A percentile compares a stretch with the other conserved stretches of the same genome.
phyloP scores from a whole-genome alignment of 2,113 vertebrate genomes.

The Chaetorhynchus papuensis region DNA sequence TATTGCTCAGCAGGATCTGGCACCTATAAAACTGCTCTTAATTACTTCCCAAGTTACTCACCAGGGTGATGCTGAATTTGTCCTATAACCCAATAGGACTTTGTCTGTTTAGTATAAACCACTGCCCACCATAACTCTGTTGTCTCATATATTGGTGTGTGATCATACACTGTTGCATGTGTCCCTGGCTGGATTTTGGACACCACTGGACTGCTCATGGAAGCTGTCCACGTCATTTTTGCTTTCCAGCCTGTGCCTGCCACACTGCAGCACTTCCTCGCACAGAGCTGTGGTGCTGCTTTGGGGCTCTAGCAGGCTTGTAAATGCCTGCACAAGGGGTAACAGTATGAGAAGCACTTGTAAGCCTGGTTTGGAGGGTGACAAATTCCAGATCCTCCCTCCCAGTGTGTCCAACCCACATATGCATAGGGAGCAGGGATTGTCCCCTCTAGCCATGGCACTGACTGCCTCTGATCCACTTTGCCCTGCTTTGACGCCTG shows the following conservation, averaged over 20 bases:
- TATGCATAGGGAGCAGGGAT: background rate
- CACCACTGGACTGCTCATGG: background rate
- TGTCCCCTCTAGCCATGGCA: background rate
- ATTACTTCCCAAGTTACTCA: slow-evolving; percentile 33
- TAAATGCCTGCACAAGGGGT: fast-evolving
- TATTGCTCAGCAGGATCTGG: background rate
- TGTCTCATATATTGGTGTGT: background rate
- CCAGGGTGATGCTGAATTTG: background rate
- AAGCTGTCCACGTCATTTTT: fast-evolving
- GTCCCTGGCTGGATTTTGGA: fast-evolving
- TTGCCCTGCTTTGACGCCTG: background rate
- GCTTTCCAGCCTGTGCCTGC: background rate
- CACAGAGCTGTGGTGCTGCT: background rate
- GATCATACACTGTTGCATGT: fast-evolving
- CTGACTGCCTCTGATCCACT: background rate
- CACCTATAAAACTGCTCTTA: slow-evolving; percentile 45
- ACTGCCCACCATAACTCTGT: background rate
- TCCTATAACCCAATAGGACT: background rate
- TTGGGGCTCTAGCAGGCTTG: background rate
- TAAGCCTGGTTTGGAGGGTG: background rate
- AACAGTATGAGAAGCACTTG: background rate
- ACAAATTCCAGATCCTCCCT: background rate
- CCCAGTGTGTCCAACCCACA: background rate
- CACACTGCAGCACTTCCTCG: background rate
- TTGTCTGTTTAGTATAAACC: background rate